Evolutionary conservation across 2,797 vertebrate species (phyloP).

Genomic region (Clarias platycephalus): DNA sequence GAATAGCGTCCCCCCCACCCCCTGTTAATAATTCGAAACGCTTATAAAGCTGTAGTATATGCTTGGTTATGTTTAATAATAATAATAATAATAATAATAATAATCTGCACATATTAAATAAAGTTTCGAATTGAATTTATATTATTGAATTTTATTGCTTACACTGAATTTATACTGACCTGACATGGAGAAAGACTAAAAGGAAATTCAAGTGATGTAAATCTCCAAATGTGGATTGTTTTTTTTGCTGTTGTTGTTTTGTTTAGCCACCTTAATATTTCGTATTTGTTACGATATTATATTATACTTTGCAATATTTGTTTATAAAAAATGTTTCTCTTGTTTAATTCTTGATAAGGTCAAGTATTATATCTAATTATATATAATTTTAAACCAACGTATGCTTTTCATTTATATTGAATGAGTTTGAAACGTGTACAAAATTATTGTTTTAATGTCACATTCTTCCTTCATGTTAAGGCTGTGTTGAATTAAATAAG

Average conservation of each 20-base stretch:
- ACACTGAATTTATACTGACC: neutral
- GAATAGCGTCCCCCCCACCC: too few species aligned
- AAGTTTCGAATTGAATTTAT: too few species aligned
- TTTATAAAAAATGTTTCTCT: neutral
- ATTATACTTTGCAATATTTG: too few species aligned
- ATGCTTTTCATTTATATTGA: neutral
- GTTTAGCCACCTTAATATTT: neutral
- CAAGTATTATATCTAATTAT: too few species aligned
- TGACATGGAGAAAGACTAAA: neutral
- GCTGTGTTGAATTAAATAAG: neutral
- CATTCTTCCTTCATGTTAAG: neutral
- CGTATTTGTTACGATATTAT: too few species aligned
- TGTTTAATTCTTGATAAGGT: neutral
- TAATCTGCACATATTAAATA: neutral
- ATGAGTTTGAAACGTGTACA: neutral
- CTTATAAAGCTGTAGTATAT: neutral
- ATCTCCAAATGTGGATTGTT: neutral
- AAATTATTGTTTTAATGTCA: neutral
- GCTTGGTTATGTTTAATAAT: neutral
- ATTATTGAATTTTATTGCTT: too few species aligned
- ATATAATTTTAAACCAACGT: neutral
- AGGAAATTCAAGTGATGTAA: neutral
- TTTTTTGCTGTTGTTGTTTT: neutral
- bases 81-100: neutral
- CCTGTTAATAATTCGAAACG: too few species aligned